These are phyloP conservation scores for Columba guinea DNA, from an alignment of 2,797 vertebrate genomes.

Conservation along the genomic window DNA sequence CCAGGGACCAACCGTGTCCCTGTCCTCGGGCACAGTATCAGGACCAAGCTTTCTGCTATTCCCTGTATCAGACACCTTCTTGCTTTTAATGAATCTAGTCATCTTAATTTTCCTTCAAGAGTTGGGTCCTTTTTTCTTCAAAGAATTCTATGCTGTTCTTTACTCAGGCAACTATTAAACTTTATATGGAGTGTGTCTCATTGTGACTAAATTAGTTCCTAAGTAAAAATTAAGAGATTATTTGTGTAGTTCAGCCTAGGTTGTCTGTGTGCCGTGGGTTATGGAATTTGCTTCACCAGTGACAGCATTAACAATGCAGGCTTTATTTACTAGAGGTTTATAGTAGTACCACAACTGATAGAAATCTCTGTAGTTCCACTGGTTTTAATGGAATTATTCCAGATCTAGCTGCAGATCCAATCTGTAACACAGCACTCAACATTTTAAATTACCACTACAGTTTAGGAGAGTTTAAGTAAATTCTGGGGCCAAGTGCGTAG, in stretches of 20 bases:
- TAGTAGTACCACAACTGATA: conserved; percentile 45
- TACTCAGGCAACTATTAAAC: fast-evolving
- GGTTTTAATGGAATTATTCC: conserved; percentile 59
- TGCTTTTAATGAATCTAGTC: neutral
- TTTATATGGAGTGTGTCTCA: neutral
- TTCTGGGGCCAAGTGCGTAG: neutral
- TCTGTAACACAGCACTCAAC: conserved; percentile 18
- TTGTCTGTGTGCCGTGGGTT: conserved; percentile 3
- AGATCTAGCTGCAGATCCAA: conserved; percentile 32
- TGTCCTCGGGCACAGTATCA: neutral
- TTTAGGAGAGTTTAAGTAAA: conserved; percentile 17
- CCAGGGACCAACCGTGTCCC: neutral
- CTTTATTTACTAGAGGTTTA: conserved; percentile 47
- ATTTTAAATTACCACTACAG: conserved; percentile 26
- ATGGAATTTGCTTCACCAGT: conserved; percentile 25
- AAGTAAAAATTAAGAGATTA: neutral
- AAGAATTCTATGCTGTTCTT: neutral
- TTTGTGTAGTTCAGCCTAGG: neutral
- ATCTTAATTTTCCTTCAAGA: neutral
- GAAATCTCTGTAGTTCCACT: conserved; percentile 33
- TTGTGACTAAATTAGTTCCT: neutral
- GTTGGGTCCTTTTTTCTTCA: neutral
- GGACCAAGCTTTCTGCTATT: neutral
- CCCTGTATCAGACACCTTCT: neutral
- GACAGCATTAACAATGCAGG: conserved; percentile 39